Evolutionary conservation across 2,113 vertebrate species (phyloP), one percentile per base, ranked within the genome.

Genomic region (Mungos mungo): DNA sequence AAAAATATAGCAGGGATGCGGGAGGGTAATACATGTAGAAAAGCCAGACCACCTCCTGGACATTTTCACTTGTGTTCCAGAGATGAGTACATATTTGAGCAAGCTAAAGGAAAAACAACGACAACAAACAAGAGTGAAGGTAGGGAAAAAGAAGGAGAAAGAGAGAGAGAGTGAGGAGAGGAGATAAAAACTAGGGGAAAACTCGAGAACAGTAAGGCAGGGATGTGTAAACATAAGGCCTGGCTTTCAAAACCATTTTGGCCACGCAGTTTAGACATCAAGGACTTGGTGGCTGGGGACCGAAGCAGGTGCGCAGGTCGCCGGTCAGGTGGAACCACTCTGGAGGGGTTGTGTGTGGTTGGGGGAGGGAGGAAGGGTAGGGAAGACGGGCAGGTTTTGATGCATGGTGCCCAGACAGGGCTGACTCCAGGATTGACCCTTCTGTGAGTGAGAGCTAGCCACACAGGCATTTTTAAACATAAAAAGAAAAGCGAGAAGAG

Each of bases 401-500:
- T 33, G 57, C 13, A 2, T 47, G 69, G 69, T 72, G 66, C 25
- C 47, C 38, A 88, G 52, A 93, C 38, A 9, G 27, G 25, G 77
- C 50, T 90, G 45, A 84, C 74, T 79, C 31, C 12, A 33, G 23
- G 13, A 25, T 15, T 97, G 92, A 90, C 35, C 38, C 6, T 35
- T 92, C 27, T 63, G 47, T 85, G 31, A 96, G 65, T 65, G 76
- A 88, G 19, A 91, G 25, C 82, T 41, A 89, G 79, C 86, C 79
- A 74, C 27, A 89, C 4, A 76, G 29, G 38, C 50, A 47, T 84
- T 68, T 90, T 92, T 69, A 77, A 84, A 97, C 60, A 87, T 72
- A 21, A 54, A 66, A 84, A 84, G 29, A 92, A 97, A 95, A 90
- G 69, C 9, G 27, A 96, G n/a, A 95, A 47, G 50, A 85, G 21